A percentile compares a stretch with the other conserved stretches of the same genome.
Conservation (phyloP, 2,888 invertebrate genomes). For the Dryomyza anilis region DNA sequence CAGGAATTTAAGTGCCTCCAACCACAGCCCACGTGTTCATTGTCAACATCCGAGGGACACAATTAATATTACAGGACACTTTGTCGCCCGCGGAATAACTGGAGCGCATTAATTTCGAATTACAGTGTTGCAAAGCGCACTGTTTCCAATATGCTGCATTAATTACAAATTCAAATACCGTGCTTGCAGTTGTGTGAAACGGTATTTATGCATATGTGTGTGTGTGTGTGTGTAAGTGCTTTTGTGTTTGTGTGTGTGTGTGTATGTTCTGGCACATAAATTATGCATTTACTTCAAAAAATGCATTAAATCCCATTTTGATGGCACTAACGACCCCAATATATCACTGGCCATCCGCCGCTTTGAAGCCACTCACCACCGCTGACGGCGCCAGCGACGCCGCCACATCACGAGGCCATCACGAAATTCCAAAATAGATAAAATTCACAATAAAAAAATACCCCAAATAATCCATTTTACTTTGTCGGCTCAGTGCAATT, state of each 20-base stretch:
- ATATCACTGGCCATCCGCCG: slow-evolving; percentile 6
- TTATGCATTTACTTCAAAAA: slow-evolving; percentile 22
- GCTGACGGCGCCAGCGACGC: background rate
- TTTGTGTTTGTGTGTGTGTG: background rate
- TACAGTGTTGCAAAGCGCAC: no score
- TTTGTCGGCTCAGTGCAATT: slow-evolving; percentile 7
- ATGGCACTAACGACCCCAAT: slow-evolving; percentile 13
- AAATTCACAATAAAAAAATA: background rate
- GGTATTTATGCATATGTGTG: background rate
- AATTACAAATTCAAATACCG: background rate
- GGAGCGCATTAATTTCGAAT: slow-evolving; percentile 4
- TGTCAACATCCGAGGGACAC: no score
- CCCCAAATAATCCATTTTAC: background rate
- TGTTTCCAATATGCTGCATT: no score
- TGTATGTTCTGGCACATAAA: slow-evolving; percentile 2
- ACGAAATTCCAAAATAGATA: background rate
- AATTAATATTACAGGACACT: no score
- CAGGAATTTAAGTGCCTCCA: no score
- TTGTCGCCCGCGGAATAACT: background rate
- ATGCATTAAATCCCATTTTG: slow-evolving; percentile 23
- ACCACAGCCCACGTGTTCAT: no score
- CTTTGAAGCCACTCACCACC: background rate
- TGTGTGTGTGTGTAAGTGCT: background rate
- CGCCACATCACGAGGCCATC: background rate
- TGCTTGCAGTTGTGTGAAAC: background rate